Conservation (phyloP, 1,140 invertebrate species). For the Drosophila ficusphila region DNA sequence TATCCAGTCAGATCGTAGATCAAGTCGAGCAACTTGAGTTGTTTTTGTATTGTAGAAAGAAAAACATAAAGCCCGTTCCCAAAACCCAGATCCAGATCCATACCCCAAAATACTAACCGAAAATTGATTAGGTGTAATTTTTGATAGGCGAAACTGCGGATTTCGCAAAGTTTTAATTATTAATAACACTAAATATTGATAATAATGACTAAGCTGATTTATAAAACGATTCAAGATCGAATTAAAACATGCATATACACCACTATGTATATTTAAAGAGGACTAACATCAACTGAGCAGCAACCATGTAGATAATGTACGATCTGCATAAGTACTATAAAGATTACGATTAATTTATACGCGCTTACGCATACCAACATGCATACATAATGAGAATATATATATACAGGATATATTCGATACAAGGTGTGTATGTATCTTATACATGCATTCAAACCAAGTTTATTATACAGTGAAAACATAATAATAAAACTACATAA, state of each 20-base stretch:
- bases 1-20: conserved; percentile 65
- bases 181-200: conserved; percentile 41
- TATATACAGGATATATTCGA: conserved; percentile 44
- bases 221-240: conserved; percentile 37
- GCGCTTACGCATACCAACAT: conserved; percentile 69
- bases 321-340: conserved; percentile 67
- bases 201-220: conserved; percentile 64
- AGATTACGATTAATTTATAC: conserved; percentile 70
- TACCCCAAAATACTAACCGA: conserved; percentile 31
- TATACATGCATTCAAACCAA: conserved; percentile 61
- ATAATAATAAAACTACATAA: conserved; percentile 72
- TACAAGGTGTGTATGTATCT: conserved; percentile 57
- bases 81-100: conserved; percentile 7
- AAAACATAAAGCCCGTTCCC: conserved; percentile 9
- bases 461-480: conserved; percentile 59
- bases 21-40: conserved; percentile 52
- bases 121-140: conserved; percentile 61
- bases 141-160: conserved; percentile 62
- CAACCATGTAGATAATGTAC: conserved; percentile 74
- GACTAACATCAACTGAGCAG: conserved; percentile 62
- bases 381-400: conserved; percentile 55
- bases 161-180: conserved; percentile 68
- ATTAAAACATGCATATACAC: conserved; percentile 37
- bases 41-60: conserved; percentile 52
- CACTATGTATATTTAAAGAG: conserved; percentile 43